Base-by-base conservation (phyloP, 2,797 vertebrate species). In the Falco columbarius region DNA sequence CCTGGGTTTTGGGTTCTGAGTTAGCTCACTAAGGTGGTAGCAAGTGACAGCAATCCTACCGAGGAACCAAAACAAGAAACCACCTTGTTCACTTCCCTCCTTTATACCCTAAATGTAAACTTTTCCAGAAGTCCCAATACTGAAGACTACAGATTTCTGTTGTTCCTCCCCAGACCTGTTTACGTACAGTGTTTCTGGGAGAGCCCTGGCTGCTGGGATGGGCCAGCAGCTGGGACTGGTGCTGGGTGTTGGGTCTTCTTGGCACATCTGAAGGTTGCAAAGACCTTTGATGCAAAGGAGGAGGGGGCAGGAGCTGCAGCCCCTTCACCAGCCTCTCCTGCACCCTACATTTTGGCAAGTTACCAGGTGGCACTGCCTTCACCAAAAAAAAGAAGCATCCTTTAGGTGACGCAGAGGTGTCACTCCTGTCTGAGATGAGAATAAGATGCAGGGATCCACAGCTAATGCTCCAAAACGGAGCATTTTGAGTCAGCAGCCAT, bases 401-500 rank as follows among this genome's bases (percentile, higher is more conserved):
- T 29, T 36, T 34, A n/a, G 40, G n/a, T 40, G 30, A 44, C 1
- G 10, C 1, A 3, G 56, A 42, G n/a, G 12, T 23, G 30, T 34
- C 47, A 10, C 44, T 72, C 38, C 62, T 36, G 2, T 24, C 47
- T 1, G 2, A 68, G 19, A 16, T 14, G 55, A 71, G 30, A 56
- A 12, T 7, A 44, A 14, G 30, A 26, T 20, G 49, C 40, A n/a
- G 49, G 59, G 19, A 36, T 27, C 24, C 15, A 10, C 19, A 65
- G 20, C 9, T 46, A 59, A 38, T 0, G 1, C 18, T 86, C 40
- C 2, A 0, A 58, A 89, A 23, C 3, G 0, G 12, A 79, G 54
- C 1, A 2, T 3, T 74, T 42, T 12, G 36, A 49, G 26, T 63
- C 49, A 40, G 70, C 23, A 1, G 15, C 44, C n/a, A 27, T 29